Conservation (phyloP, 2,797 vertebrate species). For the Coranthus polyacanthus region DNA sequence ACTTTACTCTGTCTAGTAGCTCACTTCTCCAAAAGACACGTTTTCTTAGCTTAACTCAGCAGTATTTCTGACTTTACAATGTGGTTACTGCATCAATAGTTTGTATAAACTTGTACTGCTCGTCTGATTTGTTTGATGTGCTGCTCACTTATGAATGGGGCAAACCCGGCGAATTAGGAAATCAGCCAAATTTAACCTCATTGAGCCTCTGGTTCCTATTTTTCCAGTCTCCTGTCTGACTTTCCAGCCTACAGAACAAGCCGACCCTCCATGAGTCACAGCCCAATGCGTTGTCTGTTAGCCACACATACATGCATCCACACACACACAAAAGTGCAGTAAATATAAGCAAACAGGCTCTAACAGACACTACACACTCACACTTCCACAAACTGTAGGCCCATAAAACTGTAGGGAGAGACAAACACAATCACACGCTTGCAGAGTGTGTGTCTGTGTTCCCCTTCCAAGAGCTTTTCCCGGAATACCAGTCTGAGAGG, state of each 20-base stretch:
- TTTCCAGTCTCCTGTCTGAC: constrained; percentile 61
- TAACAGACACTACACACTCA: constrained; percentile 18
- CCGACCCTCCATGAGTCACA: constrained; percentile 69
- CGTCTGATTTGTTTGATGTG: background rate
- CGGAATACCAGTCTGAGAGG: constrained; percentile 69
- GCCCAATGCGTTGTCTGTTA: constrained; percentile 52
- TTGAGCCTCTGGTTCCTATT: constrained; percentile 62
- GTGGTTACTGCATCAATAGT: background rate
- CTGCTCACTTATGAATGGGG: background rate
- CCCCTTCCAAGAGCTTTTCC: constrained; percentile 64
- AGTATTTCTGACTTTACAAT: background rate
- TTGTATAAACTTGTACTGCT: constrained; percentile 1
- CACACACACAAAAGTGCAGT: constrained; percentile 5
- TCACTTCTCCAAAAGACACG: too few species aligned
- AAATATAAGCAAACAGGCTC: constrained; percentile 43
- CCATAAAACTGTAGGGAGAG: constrained; percentile 28
- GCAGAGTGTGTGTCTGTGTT: constrained; percentile 46
- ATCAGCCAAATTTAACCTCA: constrained; percentile 35
- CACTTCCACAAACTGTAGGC: constrained; percentile 8
- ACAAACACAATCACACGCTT: constrained; percentile 46
- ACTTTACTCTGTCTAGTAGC: background rate
- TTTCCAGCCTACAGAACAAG: constrained; percentile 50
- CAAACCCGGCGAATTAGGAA: constrained; percentile 36
- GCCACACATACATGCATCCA: background rate
- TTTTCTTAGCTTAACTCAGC: too few species aligned